Evolutionary conservation across 2,797 vertebrate genomes (phyloP), one percentile per base, ranked within the genome.

Genomic region (Scyliorhinus canicula): DNA sequence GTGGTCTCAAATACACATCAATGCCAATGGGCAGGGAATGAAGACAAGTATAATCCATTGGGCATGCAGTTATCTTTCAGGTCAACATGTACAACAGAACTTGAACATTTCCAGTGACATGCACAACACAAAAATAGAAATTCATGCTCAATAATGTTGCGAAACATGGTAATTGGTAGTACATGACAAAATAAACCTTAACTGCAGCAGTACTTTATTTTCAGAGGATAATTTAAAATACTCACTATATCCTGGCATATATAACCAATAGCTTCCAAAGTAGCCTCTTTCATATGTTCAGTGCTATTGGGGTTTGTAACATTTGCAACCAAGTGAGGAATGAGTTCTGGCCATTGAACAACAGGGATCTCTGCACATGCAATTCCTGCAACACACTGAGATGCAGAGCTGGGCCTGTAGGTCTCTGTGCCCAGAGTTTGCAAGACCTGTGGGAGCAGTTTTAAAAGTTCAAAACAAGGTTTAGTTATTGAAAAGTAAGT

Each of bases 241-340:
- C 99, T 99, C 97, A 99, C 99, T 0, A 99, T 99, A 96, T 99
- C 99, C 97, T 99, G 99, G 96, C 99, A 99, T 97, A 99, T 99
- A 97, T 99, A 99, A 0, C 99, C 99, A n/a, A 99, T 99, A 96
- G 99, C 99, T 97, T 99, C 99, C 97, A 99, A 97, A 26, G 99
- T 99, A 0, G 99, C 99, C 96, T 99, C 99, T 97, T 99, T 99
- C 99, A 99, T 99, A 96, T 99, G 99, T 95, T 99, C 99, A 0
- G 99, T 99, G 97, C 99, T 99, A 96, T 97, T 98, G 52, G 98
- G 98, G 95, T 99, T 98, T 0, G 99, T 99, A 65, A 99, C 99
- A 7, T 99, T 99, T 63, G 99, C 98, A 94, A 99, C 98, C 96
- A 99, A 97, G 96, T 99, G 99, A 1, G 99, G 98, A 96, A 99